Conservation (phyloP, 2,888 invertebrate species). For the Cataglyphis cursor region DNA sequence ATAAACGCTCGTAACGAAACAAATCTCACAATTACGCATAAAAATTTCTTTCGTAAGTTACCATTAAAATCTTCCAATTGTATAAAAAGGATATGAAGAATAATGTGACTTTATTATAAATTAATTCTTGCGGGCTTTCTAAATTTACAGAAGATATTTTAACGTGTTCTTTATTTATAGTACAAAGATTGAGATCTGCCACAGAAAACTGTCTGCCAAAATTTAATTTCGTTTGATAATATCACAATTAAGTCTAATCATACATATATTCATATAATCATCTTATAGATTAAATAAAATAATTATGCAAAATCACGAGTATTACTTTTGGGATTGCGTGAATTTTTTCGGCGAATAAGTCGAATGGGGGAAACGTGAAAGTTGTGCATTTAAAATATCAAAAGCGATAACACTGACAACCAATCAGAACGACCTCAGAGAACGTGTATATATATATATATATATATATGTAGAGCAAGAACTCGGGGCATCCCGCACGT, state of each 20-base stretch:
- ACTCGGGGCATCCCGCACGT: constrained; percentile 68
- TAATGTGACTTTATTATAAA: not conserved
- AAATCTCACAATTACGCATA: not conserved
- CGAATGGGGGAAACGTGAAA: not conserved
- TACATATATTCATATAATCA: not conserved
- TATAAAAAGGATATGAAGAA: not conserved
- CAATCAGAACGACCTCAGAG: constrained; percentile 44
- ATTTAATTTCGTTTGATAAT: not conserved
- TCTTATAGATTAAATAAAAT: constrained; percentile 1
- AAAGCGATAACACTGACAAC: constrained; percentile 10
- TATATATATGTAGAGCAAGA: constrained; percentile 23
- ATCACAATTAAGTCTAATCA: not conserved
- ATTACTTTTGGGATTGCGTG: not conserved
- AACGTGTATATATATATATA: not conserved
- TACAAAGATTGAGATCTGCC: not conserved
- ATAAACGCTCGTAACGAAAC: not conserved
- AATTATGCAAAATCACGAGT: not conserved
- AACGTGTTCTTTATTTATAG: not conserved
- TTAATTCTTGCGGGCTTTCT: not conserved
- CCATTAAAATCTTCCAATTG: not conserved
- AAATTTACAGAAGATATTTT: not conserved
- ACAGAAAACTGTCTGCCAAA: not conserved
- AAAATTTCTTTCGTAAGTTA: not conserved
- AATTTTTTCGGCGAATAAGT: not conserved
- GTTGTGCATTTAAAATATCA: constrained; percentile 29